Evolutionary conservation across 1,140 invertebrate species (phyloP).

Genomic region (Hormaphis cornu): DNA sequence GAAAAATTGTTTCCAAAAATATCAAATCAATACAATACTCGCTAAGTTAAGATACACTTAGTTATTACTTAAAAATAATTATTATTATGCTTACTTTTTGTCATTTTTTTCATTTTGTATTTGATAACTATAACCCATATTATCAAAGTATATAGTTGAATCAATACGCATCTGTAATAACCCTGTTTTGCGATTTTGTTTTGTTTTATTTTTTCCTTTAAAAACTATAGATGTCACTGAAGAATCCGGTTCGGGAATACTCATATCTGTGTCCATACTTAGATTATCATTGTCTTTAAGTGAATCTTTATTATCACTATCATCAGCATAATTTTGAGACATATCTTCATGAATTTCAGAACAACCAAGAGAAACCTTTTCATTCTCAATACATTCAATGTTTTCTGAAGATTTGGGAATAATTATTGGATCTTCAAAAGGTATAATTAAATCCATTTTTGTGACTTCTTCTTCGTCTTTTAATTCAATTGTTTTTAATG

Average conservation of each 20-base stretch:
- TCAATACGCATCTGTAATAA: constrained; percentile 26
- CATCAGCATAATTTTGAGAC: neutral
- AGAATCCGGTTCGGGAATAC: neutral
- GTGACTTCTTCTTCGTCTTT: neutral
- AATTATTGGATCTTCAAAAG: neutral
- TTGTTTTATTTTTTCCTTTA: neutral
- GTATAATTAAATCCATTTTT: neutral
- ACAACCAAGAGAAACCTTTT: neutral
- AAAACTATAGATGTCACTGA: neutral
- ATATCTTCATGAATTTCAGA: neutral
- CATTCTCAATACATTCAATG: neutral
- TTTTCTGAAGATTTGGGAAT: neutral
- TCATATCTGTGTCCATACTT: neutral
- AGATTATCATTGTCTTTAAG: neutral
- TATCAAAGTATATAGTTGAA: constrained; percentile 31
- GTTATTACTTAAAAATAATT: neutral
- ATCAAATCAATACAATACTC: too few relatives aligned
- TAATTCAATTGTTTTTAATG: constrained; percentile 21
- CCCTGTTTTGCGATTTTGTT: neutral
- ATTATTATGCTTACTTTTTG: constrained; percentile 4
- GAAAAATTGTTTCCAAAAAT: too few relatives aligned
- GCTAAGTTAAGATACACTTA: too few relatives aligned
- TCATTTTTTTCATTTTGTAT: constrained; percentile 32
- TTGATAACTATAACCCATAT: constrained; percentile 28
- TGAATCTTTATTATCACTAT: neutral